A percentile compares a stretch with the other conserved stretches of the same genome.
Conservation (phyloP, 1,140 invertebrate genomes). For the Drosophila kurseongensis region DNA sequence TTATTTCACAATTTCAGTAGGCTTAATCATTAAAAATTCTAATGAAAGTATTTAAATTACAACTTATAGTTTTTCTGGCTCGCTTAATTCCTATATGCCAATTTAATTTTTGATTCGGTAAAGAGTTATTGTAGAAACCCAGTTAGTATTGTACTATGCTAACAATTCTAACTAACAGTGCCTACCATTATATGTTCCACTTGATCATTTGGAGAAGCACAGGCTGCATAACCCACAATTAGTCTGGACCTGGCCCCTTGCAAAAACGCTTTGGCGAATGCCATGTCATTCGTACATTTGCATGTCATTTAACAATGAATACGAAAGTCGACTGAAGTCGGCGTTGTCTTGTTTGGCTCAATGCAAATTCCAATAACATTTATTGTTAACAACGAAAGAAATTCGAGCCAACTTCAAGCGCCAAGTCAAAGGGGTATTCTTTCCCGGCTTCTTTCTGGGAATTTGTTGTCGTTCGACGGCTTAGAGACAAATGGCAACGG, state of each 20-base stretch:
- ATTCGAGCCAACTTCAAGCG: conserved; percentile 59
- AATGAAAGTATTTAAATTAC: too few species aligned
- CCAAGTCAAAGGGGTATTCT: conserved; percentile 15
- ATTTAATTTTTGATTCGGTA: background rate
- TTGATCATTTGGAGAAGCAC: conserved; percentile 21
- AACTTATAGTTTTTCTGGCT: background rate
- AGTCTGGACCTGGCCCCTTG: conserved; percentile 10
- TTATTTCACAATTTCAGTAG: too few species aligned
- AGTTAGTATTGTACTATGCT: conserved; percentile 10
- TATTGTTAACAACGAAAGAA: conserved; percentile 45
- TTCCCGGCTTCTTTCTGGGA: conserved; percentile 60
- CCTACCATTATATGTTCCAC: background rate
- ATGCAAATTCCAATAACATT: conserved; percentile 50
- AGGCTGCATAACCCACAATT: conserved; percentile 54
- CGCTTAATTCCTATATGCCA: background rate
- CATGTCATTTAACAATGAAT: conserved; percentile 73
- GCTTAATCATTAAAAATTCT: too few species aligned
- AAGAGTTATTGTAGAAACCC: background rate
- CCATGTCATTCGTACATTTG: conserved; percentile 75
- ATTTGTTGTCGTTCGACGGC: conserved; percentile 23
- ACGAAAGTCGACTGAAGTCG: conserved; percentile 39
- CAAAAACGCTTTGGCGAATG: conserved; percentile 23
- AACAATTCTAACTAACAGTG: conserved; percentile 1
- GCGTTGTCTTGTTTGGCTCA: conserved; percentile 25
- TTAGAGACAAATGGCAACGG: conserved; percentile 32